A percentile compares a stretch with the other conserved stretches of the same genome.
Evolutionary conservation across 2,888 invertebrate genomes (phyloP).

Genomic region (Harmothoe impar): DNA sequence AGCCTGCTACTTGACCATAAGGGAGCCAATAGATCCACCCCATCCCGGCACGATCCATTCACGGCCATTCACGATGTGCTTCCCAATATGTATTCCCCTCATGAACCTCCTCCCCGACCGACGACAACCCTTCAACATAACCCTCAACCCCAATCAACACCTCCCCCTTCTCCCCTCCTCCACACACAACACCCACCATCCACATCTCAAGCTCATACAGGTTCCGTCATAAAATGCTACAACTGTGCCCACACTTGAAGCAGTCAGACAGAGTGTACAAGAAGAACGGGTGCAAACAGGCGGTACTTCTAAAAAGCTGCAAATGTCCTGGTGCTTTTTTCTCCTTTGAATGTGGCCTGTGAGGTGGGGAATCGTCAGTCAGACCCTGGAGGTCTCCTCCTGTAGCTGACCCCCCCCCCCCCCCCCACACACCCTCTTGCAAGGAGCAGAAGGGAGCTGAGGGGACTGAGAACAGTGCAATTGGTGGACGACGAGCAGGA

Average conservation of each 20-base stretch:
- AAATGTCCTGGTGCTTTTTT: neutral
- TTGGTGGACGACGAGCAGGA: neutral
- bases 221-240: too few relatives aligned
- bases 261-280: neutral
- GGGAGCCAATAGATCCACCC: neutral
- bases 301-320: neutral
- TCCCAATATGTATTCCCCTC: too few relatives aligned
- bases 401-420: neutral
- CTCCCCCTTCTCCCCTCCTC: neutral
- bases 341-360: neutral
- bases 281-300: neutral
- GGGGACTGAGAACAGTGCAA: neutral
- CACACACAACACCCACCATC: neutral
- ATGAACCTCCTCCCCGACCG: neutral
- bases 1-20: neutral
- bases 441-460: neutral
- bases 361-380: neutral
- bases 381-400: neutral
- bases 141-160: slow-evolving; percentile 29
- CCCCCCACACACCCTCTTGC: too few relatives aligned
- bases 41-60: neutral
- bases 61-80: neutral
- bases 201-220: too few relatives aligned
- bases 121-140: neutral
- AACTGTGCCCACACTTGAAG: neutral